A percentile compares a stretch with the other conserved stretches of the same genome.
Evolutionary conservation across 2,888 invertebrate species (phyloP).

Genomic region (Dromius quadrimaculatus): DNA sequence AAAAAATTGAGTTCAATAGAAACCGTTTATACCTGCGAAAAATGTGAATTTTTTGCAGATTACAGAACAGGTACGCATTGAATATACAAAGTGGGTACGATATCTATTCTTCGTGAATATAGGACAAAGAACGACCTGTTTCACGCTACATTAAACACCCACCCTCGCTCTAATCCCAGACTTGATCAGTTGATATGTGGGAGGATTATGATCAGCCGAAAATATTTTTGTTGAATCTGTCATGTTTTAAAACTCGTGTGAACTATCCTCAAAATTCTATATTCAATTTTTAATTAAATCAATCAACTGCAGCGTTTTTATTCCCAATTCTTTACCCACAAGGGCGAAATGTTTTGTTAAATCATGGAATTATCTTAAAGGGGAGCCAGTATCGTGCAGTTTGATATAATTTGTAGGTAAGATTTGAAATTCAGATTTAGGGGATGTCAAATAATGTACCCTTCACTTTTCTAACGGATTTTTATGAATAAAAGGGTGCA

Average conservation of each 20-base stretch:
- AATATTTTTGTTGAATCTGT: constrained; percentile 28
- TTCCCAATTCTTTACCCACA: not conserved
- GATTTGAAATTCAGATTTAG: constrained; percentile 48
- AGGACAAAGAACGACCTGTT: constrained; percentile 39
- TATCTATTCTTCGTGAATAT: constrained; percentile 12
- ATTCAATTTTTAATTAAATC: too few species aligned
- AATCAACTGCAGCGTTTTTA: too few species aligned
- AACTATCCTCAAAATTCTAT: too few species aligned
- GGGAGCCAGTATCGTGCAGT: constrained; percentile 26
- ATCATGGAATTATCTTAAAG: constrained; percentile 38
- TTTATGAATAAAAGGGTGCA: constrained; percentile 30
- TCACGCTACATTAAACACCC: constrained; percentile 44
- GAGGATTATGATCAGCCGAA: constrained; percentile 17
- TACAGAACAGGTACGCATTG: constrained; percentile 31
- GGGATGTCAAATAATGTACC: constrained; percentile 45
- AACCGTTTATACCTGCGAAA: constrained; percentile 31
- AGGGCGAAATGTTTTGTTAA: constrained; percentile 33
- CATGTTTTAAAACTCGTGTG: constrained; percentile 18
- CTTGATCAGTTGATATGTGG: constrained; percentile 16
- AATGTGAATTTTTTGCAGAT: constrained; percentile 37
- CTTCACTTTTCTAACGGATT: constrained; percentile 47
- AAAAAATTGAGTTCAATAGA: constrained; percentile 23
- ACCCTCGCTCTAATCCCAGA: constrained; percentile 14
- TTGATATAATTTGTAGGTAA: constrained; percentile 43
- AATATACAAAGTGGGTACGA: not conserved